Evolutionary conservation across 2,888 invertebrate species (phyloP), one percentile per base, ranked within the genome.

Genomic region (Xestobium rufovillosum): DNA sequence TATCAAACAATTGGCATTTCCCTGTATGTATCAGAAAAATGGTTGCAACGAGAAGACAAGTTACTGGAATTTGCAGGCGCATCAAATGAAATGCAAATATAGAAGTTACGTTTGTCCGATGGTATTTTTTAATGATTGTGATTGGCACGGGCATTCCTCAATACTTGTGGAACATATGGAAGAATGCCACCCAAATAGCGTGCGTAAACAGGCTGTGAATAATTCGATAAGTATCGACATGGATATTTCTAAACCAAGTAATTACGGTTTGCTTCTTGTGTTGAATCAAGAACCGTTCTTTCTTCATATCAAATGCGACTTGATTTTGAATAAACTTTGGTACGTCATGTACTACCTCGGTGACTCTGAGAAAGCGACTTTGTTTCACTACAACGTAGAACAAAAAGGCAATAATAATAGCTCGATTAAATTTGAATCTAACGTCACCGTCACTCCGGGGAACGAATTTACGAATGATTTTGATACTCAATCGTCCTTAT

Each of bases 311-410:
- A 46, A 51, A 31, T 49, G 44, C 15, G 49, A 55, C 44, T 14
- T 34, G 4, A 45, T 43, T 14, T 46, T 43, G 12, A 49, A 50
- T 14, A 51, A 51, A 35, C 41, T 60, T 8, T 48, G 47, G 32
- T 59, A 57, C 31, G 45, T 52, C 26, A 48, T 60, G 26, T 57
- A 55, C 36, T 52, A 54, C 39, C 42, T 57, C 4, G 57, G 51
- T 38, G 52, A 51, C 29, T 42, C 47, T 23, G 49, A 49, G 13
- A 49, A 43, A 12, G 32, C 41, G 4, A 35, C 43, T 6, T 47
- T 47, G 23, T 52, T 50, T 42, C 47, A 53, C 14, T 59, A 55
- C 40, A 50, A 49, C 10, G 54, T 61, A 2, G 60, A 59, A 38
- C 56, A 58, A 39, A 51, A 52, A 26, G 56, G 56, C 3, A 46